phyloP scores from a whole-genome alignment of 2,888 invertebrate species.

The Myopa tessellatipennis region DNA sequence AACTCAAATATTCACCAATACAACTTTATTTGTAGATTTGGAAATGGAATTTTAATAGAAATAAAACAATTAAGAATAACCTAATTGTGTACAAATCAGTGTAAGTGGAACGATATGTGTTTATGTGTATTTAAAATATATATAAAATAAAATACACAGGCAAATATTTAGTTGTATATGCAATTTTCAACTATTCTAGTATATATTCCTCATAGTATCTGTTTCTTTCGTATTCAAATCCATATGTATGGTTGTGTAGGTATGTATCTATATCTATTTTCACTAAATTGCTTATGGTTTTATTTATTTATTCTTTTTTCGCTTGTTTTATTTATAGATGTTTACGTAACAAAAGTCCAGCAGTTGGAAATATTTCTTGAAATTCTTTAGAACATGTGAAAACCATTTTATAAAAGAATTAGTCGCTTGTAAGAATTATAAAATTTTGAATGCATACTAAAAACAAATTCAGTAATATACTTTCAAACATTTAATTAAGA shows the following conservation, averaged over 20 bases:
- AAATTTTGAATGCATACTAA: neutral
- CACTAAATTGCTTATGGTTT: neutral
- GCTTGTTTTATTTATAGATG: slow-evolving; percentile 58
- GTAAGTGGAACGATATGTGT: no score
- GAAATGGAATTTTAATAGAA: no score
- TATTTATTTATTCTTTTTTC: slow-evolving; percentile 28
- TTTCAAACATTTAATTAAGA: neutral
- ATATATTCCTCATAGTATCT: neutral
- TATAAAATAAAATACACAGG: no score
- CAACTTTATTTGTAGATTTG: no score
- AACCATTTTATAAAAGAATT: neutral
- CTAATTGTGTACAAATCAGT: no score
- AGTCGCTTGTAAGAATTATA: neutral
- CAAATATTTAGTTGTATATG: no score
- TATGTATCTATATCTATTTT: slow-evolving; percentile 7
- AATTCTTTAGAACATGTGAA: neutral
- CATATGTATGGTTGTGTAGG: neutral
- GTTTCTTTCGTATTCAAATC: slow-evolving; percentile 11
- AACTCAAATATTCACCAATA: no score
- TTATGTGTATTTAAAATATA: no score
- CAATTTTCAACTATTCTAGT: neutral
- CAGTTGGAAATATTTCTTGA: slow-evolving; percentile 19
- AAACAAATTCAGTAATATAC: no score
- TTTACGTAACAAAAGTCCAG: slow-evolving; percentile 59
- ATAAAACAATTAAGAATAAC: no score